phyloP scores from a whole-genome alignment of 2,888 invertebrate genomes.

The Platerodrilus igneus region DNA sequence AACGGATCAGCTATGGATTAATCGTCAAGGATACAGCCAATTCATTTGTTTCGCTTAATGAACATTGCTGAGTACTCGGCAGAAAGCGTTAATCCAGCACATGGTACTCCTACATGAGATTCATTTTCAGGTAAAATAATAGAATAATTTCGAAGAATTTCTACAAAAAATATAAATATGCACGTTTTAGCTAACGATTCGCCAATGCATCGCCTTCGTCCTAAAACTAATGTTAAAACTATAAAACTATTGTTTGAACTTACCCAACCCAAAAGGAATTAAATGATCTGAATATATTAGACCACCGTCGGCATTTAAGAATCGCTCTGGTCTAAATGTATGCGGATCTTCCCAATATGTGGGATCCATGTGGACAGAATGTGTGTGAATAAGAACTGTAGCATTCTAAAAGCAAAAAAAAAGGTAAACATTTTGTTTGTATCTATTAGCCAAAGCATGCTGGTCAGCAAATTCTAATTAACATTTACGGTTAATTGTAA shows the following conservation, averaged over 20 bases:
- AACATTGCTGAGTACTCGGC: constrained; percentile 51
- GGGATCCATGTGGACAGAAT: constrained; percentile 55
- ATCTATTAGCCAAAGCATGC: too few relatives aligned
- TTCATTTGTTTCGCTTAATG: constrained; percentile 5
- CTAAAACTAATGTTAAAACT: constrained; percentile 42
- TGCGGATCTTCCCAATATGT: constrained; percentile 58
- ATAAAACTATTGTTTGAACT: constrained; percentile 5
- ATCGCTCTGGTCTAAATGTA: constrained; percentile 61
- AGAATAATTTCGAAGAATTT: constrained; percentile 55
- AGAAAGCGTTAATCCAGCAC: constrained; percentile 54
- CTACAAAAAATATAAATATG: constrained; percentile 58
- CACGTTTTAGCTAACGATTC: constrained; percentile 59
- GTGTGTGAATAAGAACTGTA: constrained; percentile 39
- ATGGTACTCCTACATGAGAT: constrained; percentile 46
- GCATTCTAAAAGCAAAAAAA: constrained; percentile 42
- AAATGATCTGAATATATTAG: constrained; percentile 37
- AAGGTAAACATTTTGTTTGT: too few relatives aligned
- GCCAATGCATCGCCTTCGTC: constrained; percentile 61
- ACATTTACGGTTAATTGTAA: too few relatives aligned
- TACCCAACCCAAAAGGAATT: constrained; percentile 46
- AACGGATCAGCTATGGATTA: too few relatives aligned
- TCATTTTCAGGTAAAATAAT: constrained; percentile 46
- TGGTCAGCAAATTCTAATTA: too few relatives aligned
- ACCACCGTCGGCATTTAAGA: constrained; percentile 47
- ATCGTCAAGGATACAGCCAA: too few relatives aligned